Percentiles rank a stretch among this genome's conserved stretches.
phyloP scores from a whole-genome alignment of 2,888 invertebrate genomes.

The Lasioglossum calceatum region DNA sequence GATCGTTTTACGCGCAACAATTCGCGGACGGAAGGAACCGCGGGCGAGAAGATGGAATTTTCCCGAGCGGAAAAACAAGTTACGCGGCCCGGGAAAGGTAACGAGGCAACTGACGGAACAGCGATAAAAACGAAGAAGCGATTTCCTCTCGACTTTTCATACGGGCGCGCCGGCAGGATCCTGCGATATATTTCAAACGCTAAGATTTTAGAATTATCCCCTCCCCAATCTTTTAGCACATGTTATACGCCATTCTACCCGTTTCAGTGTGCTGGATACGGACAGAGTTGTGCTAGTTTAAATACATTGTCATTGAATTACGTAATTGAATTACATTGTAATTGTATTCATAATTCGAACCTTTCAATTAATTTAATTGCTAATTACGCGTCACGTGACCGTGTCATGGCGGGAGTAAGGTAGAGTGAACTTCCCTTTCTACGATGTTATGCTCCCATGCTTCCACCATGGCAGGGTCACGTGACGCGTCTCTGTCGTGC shows the following conservation, averaged over 20 bases:
- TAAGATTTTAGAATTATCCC: neutral
- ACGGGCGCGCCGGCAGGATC: neutral
- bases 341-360: no score
- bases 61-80: neutral
- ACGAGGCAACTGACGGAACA: neutral
- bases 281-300: no score
- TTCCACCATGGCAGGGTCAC: no score
- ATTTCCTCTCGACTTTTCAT: neutral
- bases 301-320: no score
- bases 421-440: no score
- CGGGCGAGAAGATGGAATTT: neutral
- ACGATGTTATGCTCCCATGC: no score
- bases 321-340: no score
- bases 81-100: neutral
- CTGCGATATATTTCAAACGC: neutral
- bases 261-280: neutral
- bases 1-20: constrained; percentile 2
- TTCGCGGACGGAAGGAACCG: neutral
- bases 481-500: no score
- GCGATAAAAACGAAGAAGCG: neutral
- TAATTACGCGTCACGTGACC: no score
- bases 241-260: neutral
- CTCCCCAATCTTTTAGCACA: neutral
- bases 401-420: no score
- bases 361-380: no score